phyloP scores from a whole-genome alignment of 2,797 vertebrate species.

The Nannoperca australis region DNA sequence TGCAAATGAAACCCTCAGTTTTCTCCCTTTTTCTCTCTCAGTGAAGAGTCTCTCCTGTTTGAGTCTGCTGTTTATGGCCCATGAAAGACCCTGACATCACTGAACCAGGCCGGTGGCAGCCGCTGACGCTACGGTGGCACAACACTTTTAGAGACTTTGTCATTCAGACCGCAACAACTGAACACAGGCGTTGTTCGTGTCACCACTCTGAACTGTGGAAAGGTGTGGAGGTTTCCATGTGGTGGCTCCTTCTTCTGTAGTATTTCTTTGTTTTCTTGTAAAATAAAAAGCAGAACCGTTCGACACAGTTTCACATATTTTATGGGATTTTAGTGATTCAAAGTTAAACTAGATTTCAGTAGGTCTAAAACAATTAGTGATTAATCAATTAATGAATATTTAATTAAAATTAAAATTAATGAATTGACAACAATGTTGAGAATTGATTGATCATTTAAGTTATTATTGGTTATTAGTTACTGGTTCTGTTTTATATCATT shows the following conservation, averaged over 20 bases:
- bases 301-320: neutral
- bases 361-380: neutral
- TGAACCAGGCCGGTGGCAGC: constrained; percentile 4
- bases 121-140: neutral
- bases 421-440: neutral
- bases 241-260: neutral
- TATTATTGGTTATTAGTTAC: neutral
- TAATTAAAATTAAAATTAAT: too few species aligned
- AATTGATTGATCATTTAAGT: neutral
- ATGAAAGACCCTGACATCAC: constrained; percentile 58
- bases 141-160: constrained; percentile 12
- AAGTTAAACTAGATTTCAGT: neutral
- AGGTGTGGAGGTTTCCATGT: neutral
- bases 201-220: neutral
- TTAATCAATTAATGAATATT: neutral
- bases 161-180: neutral
- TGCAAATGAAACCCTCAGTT: constrained; percentile 10
- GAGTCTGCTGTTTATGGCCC: constrained; percentile 41
- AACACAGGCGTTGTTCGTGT: neutral
- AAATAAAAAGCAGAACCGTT: neutral
- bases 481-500: neutral
- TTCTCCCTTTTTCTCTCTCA: neutral
- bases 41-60: constrained; percentile 13
- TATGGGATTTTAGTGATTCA: neutral
- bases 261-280: neutral